Evolutionary conservation across 2,113 vertebrate species (phyloP).

Genomic region (Hippopotamus amphibius): DNA sequence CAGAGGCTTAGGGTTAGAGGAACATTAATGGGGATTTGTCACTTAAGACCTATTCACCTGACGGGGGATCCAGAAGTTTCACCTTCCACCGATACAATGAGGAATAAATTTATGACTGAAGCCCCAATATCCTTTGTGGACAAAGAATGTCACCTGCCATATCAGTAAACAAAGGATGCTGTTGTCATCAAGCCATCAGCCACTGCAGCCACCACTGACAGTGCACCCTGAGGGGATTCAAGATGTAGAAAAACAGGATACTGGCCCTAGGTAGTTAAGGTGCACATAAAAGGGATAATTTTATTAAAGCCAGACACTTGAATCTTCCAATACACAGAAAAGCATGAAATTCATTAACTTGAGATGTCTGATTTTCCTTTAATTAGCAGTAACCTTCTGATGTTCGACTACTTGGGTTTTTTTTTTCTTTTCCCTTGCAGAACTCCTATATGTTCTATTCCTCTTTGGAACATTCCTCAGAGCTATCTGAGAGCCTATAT

Average conservation of each 20-base stretch:
- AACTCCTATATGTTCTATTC: background rate
- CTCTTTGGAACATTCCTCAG: background rate
- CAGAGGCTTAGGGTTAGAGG: background rate
- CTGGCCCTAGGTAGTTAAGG: background rate
- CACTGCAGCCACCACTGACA: background rate
- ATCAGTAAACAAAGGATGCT: background rate
- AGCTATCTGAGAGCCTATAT: background rate
- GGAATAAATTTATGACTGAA: background rate
- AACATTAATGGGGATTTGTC: background rate
- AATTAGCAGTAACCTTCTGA: background rate
- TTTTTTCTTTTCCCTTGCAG: background rate
- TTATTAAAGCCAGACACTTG: background rate
- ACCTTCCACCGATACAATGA: background rate
- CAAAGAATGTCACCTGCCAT: background rate
- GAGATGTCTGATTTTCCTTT: background rate
- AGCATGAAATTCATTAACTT: background rate
- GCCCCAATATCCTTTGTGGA: background rate
- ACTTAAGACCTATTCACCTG: background rate
- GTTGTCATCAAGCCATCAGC: background rate
- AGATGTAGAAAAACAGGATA: background rate
- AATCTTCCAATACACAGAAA: background rate
- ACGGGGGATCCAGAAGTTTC: background rate
- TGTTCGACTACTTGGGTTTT: background rate
- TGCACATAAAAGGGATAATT: background rate
- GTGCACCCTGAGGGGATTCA: background rate